Percentiles rank a stretch among this genome's conserved stretches.
These are phyloP conservation scores for Eulithis prunata DNA, from an alignment of 2,888 invertebrate species.

Conservation along the genomic window DNA sequence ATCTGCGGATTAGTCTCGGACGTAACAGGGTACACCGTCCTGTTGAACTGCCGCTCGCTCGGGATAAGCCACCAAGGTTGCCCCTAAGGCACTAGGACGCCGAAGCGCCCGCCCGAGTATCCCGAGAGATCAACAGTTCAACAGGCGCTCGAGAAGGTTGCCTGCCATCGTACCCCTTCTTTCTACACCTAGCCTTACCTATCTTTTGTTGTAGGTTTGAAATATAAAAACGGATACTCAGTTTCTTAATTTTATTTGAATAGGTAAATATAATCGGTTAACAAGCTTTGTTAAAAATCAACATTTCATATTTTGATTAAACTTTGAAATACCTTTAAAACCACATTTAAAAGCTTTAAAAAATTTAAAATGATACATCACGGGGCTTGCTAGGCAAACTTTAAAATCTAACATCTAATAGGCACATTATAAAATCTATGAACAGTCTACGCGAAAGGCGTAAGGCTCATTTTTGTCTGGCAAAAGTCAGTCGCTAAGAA, in stretches of 20 bases:
- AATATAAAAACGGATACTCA: conserved; percentile 9
- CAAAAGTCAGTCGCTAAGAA: no score
- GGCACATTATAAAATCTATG: conserved; percentile 63
- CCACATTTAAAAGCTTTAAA: conserved; percentile 50
- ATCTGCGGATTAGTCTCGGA: no score
- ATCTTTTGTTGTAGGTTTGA: neutral
- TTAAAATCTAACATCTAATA: conserved; percentile 63
- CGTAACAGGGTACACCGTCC: no score
- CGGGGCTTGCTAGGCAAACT: conserved; percentile 47
- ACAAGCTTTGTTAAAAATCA: conserved; percentile 65
- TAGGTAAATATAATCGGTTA: conserved; percentile 66
- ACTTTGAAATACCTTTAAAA: conserved; percentile 40
- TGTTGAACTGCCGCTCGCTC: no score
- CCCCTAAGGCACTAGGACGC: no score
- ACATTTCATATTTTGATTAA: conserved; percentile 52
- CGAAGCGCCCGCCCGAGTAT: no score
- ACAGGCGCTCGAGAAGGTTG: no score
- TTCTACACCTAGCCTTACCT: no score
- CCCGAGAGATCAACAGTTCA: no score
- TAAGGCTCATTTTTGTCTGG: conserved; percentile 27
- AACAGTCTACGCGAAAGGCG: conserved; percentile 67
- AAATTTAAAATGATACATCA: conserved; percentile 45
- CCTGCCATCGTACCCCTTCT: no score
- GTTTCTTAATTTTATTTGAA: conserved; percentile 43
- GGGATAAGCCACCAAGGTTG: no score